phyloP scores from a whole-genome alignment of 2,888 invertebrate species.

The Scrobipalpa costella region DNA sequence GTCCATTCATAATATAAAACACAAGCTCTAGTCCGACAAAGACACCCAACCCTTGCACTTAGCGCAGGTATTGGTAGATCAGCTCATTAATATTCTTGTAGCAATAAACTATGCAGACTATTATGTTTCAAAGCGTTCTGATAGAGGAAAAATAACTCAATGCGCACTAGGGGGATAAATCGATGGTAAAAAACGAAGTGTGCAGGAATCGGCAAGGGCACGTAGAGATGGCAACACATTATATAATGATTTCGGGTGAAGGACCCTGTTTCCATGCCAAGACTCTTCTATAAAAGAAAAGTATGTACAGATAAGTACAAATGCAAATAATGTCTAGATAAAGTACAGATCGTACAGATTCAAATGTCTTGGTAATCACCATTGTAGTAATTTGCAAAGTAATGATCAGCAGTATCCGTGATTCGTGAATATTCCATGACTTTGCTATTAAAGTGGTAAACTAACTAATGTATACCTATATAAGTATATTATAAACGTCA shows the following conservation, averaged over 20 bases:
- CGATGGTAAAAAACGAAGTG: slow-evolving; percentile 58
- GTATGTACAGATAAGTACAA: neutral
- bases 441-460: slow-evolving; percentile 1
- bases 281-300: no score
- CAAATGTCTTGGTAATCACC: neutral
- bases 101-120: slow-evolving; percentile 54
- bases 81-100: slow-evolving; percentile 41
- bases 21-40: neutral
- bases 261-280: no score
- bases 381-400: neutral
- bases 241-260: no score
- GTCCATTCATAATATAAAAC: neutral
- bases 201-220: slow-evolving; percentile 47
- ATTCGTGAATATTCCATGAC: neutral
- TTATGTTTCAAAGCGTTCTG: slow-evolving; percentile 59
- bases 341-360: no score
- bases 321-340: neutral
- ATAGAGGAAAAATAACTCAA: slow-evolving; percentile 62
- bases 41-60: slow-evolving; percentile 23
- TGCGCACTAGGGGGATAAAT: slow-evolving; percentile 55
- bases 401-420: neutral
- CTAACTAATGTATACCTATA: no score
- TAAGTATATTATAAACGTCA: neutral
- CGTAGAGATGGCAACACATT: slow-evolving; percentile 4
- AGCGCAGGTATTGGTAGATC: slow-evolving; percentile 35